Percentiles rank a stretch among this genome's conserved stretches.
Evolutionary conservation across 64 coral and sea anemone species (phyloP).

Genomic region (Catalaphyllia jardinei): DNA sequence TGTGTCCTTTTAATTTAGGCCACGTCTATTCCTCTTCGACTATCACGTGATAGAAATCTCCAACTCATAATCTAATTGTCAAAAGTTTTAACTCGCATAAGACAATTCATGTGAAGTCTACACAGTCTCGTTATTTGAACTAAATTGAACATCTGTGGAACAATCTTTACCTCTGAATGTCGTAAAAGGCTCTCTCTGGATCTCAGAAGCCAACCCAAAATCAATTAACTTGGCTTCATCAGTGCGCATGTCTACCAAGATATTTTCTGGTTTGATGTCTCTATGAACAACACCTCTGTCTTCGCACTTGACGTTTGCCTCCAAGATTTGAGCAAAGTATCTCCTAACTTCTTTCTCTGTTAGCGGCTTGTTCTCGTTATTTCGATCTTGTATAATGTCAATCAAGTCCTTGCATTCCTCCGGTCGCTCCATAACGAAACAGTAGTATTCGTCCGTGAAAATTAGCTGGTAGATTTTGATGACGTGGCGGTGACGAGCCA

Average conservation of each 20-base stretch:
- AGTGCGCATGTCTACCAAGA: neutral
- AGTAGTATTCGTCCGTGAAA: neutral
- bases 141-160: neutral
- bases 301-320: conserved; percentile 13
- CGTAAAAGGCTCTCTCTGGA: neutral
- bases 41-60: no score
- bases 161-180: conserved; percentile 10
- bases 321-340: conserved; percentile 3
- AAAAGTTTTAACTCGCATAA: no score
- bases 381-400: neutral
- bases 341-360: conserved; percentile 3
- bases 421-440: conserved; percentile 18
- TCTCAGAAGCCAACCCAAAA: conserved; percentile 11
- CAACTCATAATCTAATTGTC: no score
- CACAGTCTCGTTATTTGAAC: neutral
- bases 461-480: conserved; percentile 14
- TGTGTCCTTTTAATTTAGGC: no score
- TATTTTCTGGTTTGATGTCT: conserved; percentile 24
- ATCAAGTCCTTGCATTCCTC: conserved; percentile 9
- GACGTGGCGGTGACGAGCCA: neutral
- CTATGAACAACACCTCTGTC: conserved; percentile 3
- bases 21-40: no score
- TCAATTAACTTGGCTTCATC: conserved; percentile 20
- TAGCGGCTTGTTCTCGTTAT: neutral
- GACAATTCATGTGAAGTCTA: neutral